Evolutionary conservation across 2,888 invertebrate genomes (phyloP), one percentile per base, ranked within the genome.

Genomic region (Cephonodes hylas): DNA sequence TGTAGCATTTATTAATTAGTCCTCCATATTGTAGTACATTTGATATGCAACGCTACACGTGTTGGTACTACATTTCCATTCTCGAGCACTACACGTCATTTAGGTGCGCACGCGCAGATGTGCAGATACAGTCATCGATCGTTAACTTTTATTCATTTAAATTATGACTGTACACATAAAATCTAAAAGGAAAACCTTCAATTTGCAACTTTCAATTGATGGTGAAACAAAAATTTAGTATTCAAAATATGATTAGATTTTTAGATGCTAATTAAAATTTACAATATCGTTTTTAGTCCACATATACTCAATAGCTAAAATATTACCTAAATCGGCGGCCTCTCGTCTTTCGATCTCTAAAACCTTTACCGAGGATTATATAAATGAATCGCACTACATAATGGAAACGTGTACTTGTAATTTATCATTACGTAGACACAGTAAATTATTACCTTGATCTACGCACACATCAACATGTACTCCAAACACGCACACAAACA

Each of bases 401-500:
- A 23, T 25, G 48, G 18, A 38, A 38, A 20, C 48, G 59, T 22
- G 42, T 63, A 53, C 44, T 42, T 18, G n/a, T 38, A 38, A 48
- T 61, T 45, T 48, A 46, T 65, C 56, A 58, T 57, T 58, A 57
- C 42, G 48, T 58, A 62, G 42, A n/a, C 46, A 63, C 66, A 63
- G 63, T 46, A 68, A 68, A 66, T 66, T 65, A 73, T 79, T 75
- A 73, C 82, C 84, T 83, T 84, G 84, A 83, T 82, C 80, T 78
- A 72, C 66, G 57, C 3, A 15, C 7, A 56, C 10, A 15, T 8
- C 42, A 48, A 46, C 45, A 23, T 23, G 10, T 38, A 38, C 2
- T n/a, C 10, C 38, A 3, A 38, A 38, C 38, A 22, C 45, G 22
- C 10, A 22, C 45, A 42, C 42, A n/a, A 18, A 6, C 18, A 22